Base-by-base conservation (phyloP, 2,888 invertebrate species). In the Anodontia alba region DNA sequence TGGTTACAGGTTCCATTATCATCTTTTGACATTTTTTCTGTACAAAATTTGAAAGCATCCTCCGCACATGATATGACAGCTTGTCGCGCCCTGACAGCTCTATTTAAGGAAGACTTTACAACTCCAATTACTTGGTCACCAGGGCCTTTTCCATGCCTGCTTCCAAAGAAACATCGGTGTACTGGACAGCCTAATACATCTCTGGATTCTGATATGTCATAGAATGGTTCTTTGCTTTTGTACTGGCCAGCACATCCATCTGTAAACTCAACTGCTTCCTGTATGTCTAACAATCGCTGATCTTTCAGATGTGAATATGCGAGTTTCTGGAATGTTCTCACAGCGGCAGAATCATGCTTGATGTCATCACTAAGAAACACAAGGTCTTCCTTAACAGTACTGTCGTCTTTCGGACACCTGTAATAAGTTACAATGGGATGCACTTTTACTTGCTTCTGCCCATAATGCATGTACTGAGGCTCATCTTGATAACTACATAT, bases 1-100 rank as follows among this genome's bases (percentile, higher is more conserved):
- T 81, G 78, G 26, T 75, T 68, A 81, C 81, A 81, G 51, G 77
- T 78, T 38, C 78, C n/a, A 68, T 71, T 62, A 54, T 62, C 72
- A 33, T 72, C 57, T n/a, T n/a, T n/a, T n/a, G n/a, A n/a, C n/a
- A n/a, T n/a, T n/a, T n/a, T n/a, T n/a, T n/a, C n/a, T n/a, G n/a
- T n/a, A 54, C 81, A 81, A 57, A 42, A 81, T n/a, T 70, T 29
- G 26, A 49, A 78, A 17, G 78, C 26, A 54, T 68, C 49, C 10
- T 77, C 36, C 10, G 74, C 81, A 71, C 46, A 29, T 46, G 71
- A 72, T 20, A 81, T 81, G 38, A 46, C 68, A 54, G 74, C 81
- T 54, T 81, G 78, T 67, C 78, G 1, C 12, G 77, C 68, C 57
- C 57, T 81, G 15, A 76, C 76, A 69, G 73, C n/a, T n/a, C n/a